These are phyloP conservation scores for Andrena flavipes DNA, from an alignment of 2,888 invertebrate species.

Conservation along the genomic window DNA sequence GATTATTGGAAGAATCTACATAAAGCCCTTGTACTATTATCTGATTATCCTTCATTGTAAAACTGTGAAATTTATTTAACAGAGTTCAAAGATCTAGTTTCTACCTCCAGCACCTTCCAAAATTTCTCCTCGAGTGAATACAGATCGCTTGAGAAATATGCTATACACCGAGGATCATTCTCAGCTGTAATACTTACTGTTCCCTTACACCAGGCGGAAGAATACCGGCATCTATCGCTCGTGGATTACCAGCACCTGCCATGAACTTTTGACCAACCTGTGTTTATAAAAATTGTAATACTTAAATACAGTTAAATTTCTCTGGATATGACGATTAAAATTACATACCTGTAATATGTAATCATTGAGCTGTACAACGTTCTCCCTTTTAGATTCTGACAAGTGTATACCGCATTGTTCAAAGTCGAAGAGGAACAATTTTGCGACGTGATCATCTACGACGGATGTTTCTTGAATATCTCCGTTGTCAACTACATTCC, in stretches of 20 bases:
- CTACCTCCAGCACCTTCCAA: slow-evolving; percentile 5
- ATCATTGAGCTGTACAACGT: slow-evolving; percentile 95
- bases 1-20: slow-evolving; percentile 92
- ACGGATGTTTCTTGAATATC: slow-evolving; percentile 89
- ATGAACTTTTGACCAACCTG: slow-evolving; percentile 93
- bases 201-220: slow-evolving; percentile 91
- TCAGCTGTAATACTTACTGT: slow-evolving; percentile 87
- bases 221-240: slow-evolving; percentile 88
- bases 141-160: background rate
- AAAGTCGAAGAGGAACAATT: slow-evolving; percentile 97
- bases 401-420: slow-evolving; percentile 99
- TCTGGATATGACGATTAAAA: background rate
- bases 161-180: background rate
- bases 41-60: slow-evolving; percentile 89
- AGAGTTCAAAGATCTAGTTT: slow-evolving; percentile 2
- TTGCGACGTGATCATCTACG: slow-evolving; percentile 94
- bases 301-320: background rate
- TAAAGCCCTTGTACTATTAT: slow-evolving; percentile 92
- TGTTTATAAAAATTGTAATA: slow-evolving; percentile 25
- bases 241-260: slow-evolving; percentile 90
- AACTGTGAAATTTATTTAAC: slow-evolving; percentile 82
- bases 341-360: slow-evolving; percentile 88
- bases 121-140: slow-evolving; percentile 8
- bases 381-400: slow-evolving; percentile 89
- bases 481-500: slow-evolving; percentile 89